These are phyloP conservation scores for Pteria penguin DNA, from an alignment of 2,888 invertebrate species.

Conservation along the genomic window DNA sequence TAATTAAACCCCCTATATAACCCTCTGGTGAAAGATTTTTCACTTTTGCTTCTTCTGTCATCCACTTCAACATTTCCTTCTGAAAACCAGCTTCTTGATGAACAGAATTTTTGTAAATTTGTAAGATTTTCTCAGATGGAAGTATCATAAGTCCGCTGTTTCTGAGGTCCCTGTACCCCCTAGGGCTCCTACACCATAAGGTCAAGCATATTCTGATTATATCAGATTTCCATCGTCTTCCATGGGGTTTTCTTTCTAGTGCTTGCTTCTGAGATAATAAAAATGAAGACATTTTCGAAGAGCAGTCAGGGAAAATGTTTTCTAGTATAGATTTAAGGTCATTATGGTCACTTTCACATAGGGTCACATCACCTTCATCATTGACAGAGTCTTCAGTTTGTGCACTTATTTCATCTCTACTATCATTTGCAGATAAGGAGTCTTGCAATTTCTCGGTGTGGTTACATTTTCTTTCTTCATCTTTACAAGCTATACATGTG, in stretches of 20 bases:
- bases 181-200: slow-evolving; percentile 43
- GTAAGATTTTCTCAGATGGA: slow-evolving; percentile 38
- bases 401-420: background rate
- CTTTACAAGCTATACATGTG: background rate
- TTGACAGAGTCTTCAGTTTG: background rate
- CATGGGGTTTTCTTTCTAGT: slow-evolving; percentile 9
- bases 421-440: background rate
- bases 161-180: slow-evolving; percentile 38
- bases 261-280: slow-evolving; percentile 14
- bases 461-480: background rate
- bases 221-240: slow-evolving; percentile 40
- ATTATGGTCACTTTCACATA: background rate
- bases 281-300: slow-evolving; percentile 1
- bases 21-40: slow-evolving; percentile 43
- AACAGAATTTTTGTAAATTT: slow-evolving; percentile 39
- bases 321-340: slow-evolving; percentile 9
- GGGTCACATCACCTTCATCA: background rate
- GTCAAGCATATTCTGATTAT: slow-evolving; percentile 41
- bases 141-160: slow-evolving; percentile 35
- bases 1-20: slow-evolving; percentile 44
- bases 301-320: slow-evolving; percentile 11
- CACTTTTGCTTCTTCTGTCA: slow-evolving; percentile 38
- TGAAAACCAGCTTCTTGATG: slow-evolving; percentile 44
- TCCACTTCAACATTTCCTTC: slow-evolving; percentile 44
- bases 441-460: background rate